phyloP scores from a whole-genome alignment of 2,797 vertebrate genomes.

The Paedocypris micromegethes region DNA sequence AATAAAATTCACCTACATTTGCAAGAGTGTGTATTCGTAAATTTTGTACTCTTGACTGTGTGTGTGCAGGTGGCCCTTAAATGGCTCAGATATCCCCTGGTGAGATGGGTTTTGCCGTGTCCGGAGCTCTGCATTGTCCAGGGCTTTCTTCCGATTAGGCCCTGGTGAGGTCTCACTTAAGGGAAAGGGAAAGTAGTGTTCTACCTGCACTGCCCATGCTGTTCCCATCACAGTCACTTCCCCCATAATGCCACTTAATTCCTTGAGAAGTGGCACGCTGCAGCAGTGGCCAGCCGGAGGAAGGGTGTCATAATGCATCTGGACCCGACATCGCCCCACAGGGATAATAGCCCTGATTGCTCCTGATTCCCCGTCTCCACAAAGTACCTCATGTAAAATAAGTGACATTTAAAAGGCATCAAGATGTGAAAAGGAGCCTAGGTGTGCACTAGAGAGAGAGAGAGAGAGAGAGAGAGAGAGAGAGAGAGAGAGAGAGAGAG shows the following conservation, averaged over 20 bases:
- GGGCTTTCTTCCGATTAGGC: constrained; percentile 96
- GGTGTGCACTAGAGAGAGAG: constrained; percentile 54
- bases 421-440: constrained; percentile 73
- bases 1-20: background rate
- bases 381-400: constrained; percentile 88
- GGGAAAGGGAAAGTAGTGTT: constrained; percentile 65
- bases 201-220: constrained; percentile 92
- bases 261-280: constrained; percentile 84
- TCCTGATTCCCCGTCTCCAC: constrained; percentile 78
- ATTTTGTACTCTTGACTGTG: background rate
- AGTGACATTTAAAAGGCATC: constrained; percentile 88
- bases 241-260: constrained; percentile 95
- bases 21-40: background rate
- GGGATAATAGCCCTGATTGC: constrained; percentile 92
- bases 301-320: constrained; percentile 86
- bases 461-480: constrained; percentile 52
- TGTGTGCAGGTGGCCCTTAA: constrained; percentile 49
- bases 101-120: constrained; percentile 60
- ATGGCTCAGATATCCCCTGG: constrained; percentile 69
- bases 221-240: constrained; percentile 95
- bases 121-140: constrained; percentile 80
- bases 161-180: constrained; percentile 63
- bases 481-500: constrained; percentile 55
- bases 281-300: constrained; percentile 78
- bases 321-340: constrained; percentile 77